Evolutionary conservation across 2,888 invertebrate species (phyloP), one percentile per base, ranked within the genome.

Genomic region (Rotaria magnacalcarata): DNA sequence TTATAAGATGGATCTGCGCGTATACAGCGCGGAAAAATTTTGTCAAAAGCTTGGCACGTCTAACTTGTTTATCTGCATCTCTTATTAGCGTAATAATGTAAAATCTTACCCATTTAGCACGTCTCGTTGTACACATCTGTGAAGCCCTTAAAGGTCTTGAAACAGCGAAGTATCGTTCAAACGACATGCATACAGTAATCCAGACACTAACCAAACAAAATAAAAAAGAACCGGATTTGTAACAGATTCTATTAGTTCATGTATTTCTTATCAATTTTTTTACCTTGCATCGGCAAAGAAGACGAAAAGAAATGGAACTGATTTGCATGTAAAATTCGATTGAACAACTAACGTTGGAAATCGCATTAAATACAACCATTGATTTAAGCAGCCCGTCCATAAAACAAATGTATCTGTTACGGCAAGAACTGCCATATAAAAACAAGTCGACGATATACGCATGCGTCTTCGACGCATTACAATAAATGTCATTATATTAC

Each of bases 391-490:
- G 34, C 88, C 87, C 41, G 88, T 88, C 75, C 89, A 88, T 52
- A 89, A 84, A 21, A 89, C 88, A 11, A 88, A 41, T 27, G 89
- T 88, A 86, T 89, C 89, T 34, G 88, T 88, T 1, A 89, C 85
- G 0, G 89, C 89, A 34, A 89, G 84, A 21, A 87, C 87, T 10
- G 88, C 88, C 89, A 89, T 89, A 87, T 89, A 89, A 85, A 89
- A 88, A 84, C 88, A 89, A 5, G 89, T 89, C n/a, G 89, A 88
- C 16, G 88, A 88, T 84, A 87, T 87, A 7, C 88, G 87, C 88
- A 89, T 89, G 14, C 88, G 86, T 84, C 87, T 88, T 19, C 88
- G 87, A 11, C 88, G 67, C 89, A 89, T 89, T 0, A 89, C 89
- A 16, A 89, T 27, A 84, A 89, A 88, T 84, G 89, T 89, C 47